Evolutionary conservation across 2,888 invertebrate species (phyloP), one percentile per base, ranked within the genome.

Genomic region (Rhabditoides inermis): DNA sequence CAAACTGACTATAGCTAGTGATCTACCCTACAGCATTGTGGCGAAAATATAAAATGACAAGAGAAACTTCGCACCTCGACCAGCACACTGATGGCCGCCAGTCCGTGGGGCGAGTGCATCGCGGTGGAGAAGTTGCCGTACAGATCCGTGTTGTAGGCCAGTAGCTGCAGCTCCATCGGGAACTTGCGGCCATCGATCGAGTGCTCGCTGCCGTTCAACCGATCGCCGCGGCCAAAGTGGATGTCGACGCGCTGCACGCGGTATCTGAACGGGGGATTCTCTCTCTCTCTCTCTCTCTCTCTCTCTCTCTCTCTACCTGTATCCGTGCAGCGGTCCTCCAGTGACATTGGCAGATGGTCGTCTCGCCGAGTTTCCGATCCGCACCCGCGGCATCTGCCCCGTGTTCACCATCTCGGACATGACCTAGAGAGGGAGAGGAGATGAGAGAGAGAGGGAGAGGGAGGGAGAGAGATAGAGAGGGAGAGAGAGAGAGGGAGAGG

Each of bases 111-210:
- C 78, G 88, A 86, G 78, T 87, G 86, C 70, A 89, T 82, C 63
- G 94, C 92, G 80, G 90, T 88, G 54, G 90, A 87, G 81, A 90
- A 89, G 83, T 92, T 94, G 76, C 86, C 85, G 82, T 94, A 94
- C 68, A 94, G 84, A 81, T 94, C 90, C 55, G 90, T 88, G 82
- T 95, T 95, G 84, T 88, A 94, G 73, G 91, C 92, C 81, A 90
- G 89, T 82, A 94, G 87, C 84, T 94, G 94, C 77, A 94, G 86
- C 92, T 95, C 95, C 58, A 91, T 91, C 15, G 94, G 94, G 80
- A 94, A 95, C 53, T 88, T 85, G 76, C 89, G 87, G 63, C 91
- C 91, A 76, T 89, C 90, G 76, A 95, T 88, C 56, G 88, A 88
- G 79, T 95, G 95, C 77, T 95, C 94, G 26, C 92, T 94, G 26